Conservation (phyloP, 2,797 vertebrate species). For the Echeneis naucrates region DNA sequence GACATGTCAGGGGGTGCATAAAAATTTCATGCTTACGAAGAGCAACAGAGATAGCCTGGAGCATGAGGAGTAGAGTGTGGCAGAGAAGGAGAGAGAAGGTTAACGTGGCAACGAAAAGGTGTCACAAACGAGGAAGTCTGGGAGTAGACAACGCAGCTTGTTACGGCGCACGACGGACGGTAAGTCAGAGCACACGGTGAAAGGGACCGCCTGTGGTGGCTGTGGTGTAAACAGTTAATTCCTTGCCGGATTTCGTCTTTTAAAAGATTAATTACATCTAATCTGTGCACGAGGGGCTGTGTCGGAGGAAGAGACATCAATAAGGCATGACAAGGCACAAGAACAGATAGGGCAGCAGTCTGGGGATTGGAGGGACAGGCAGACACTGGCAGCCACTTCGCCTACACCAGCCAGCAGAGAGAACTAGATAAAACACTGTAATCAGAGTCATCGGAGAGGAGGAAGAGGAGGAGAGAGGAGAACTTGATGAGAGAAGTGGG, state of each 20-base stretch:
- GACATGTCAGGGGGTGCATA: conserved; percentile 56
- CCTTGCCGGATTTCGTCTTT: conserved; percentile 60
- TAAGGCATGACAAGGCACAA: conserved; percentile 76
- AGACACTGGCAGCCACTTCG: conserved; percentile 57
- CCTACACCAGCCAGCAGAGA: conserved; percentile 59
- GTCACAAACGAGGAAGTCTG: conserved; percentile 17
- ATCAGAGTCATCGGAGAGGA: conserved; percentile 69
- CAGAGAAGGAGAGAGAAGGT: conserved; percentile 29
- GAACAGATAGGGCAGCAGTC: conserved; percentile 64
- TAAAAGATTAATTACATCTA: conserved; percentile 84
- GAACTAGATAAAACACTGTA: conserved; percentile 69
- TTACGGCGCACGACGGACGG: conserved; percentile 6
- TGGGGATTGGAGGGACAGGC: conserved; percentile 53
- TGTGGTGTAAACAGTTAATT: conserved; percentile 72
- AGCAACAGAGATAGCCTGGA: conserved; percentile 40
- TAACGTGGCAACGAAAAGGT: conserved; percentile 30
- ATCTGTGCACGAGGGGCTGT: conserved; percentile 73
- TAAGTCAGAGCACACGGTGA: conserved; percentile 11
- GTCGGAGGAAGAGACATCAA: conserved; percentile 74
- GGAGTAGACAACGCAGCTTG: conserved; percentile 12
- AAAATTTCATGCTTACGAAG: conserved; percentile 60
- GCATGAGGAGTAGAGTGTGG: conserved; percentile 21
- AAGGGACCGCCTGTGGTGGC: conserved; percentile 18
- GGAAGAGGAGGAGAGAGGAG: conserved; percentile 17
- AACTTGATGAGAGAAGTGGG: conserved; percentile 25